Evolutionary conservation across 2,888 invertebrate species (phyloP), one percentile per base, ranked within the genome.

Genomic region (Brachyopa scutellaris): DNA sequence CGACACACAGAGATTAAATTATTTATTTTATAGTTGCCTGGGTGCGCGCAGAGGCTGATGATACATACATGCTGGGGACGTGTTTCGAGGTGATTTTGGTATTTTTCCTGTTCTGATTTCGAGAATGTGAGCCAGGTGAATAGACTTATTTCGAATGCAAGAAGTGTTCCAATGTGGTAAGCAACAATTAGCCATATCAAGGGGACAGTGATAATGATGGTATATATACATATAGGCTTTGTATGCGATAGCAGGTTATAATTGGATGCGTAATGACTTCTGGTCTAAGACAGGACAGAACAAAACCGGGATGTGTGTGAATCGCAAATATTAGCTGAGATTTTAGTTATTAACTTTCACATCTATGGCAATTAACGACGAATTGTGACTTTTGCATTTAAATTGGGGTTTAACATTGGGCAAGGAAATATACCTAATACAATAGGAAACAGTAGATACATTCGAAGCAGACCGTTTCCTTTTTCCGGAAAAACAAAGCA

Each of bases 401-500:
- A n/a, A n/a, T n/a, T n/a, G n/a, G n/a, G n/a, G n/a, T n/a, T n/a
- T n/a, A n/a, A n/a, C n/a, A n/a, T n/a, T n/a, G n/a, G n/a, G n/a
- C n/a, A n/a, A n/a, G n/a, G n/a, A n/a, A n/a, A n/a, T n/a, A n/a
- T n/a, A n/a, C n/a, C n/a, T n/a, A n/a, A n/a, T n/a, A n/a, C n/a
- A n/a, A n/a, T n/a, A n/a, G n/a, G n/a, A n/a, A n/a, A n/a, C n/a
- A n/a, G n/a, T n/a, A n/a, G n/a, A n/a, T n/a, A n/a, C n/a, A n/a
- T n/a, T n/a, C n/a, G n/a, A n/a, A n/a, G 59, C 89, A 88, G 88
- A 87, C 53, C 91, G 90, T 86, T 90, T 91, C 29, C 95, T 93
- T 88, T 95, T 95, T 74, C 95, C 93, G 26, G 97, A 97, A 55
- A 97, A 94, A 0, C 96, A 95, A 23, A 96, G 93, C 11, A 98